These are phyloP conservation scores for Noturus placidus DNA, from an alignment of 2,113 vertebrate genomes.

Conservation along the genomic window DNA sequence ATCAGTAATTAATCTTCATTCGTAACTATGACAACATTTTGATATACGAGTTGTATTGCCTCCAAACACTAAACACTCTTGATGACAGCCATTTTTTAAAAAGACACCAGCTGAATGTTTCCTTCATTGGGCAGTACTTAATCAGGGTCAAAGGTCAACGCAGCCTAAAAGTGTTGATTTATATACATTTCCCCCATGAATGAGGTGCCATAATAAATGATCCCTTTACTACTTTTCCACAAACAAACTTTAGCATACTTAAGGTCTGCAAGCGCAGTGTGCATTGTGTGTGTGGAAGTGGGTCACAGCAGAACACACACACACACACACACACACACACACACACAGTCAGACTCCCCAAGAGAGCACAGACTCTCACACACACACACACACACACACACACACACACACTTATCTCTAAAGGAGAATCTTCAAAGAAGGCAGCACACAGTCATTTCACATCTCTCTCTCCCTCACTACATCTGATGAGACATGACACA, in stretches of 20 bases:
- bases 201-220: background rate
- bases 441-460: conserved; percentile 30
- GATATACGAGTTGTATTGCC: background rate
- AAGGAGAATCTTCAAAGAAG: conserved; percentile 44
- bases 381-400: conserved; percentile 1
- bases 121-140: background rate
- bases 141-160: background rate
- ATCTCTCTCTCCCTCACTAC: background rate
- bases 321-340: background rate
- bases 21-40: background rate
- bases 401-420: conserved; percentile 33
- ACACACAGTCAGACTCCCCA: conserved; percentile 15
- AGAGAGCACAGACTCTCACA: conserved; percentile 3
- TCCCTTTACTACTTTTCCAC: background rate
- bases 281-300: background rate
- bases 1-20: background rate
- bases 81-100: background rate
- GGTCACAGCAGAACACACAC: conserved; percentile 19
- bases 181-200: background rate
- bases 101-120: background rate
- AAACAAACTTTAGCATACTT: background rate
- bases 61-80: background rate
- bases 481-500: conserved; percentile 15
- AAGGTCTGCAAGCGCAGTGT: background rate
- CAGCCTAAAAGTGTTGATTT: background rate